phyloP scores from a whole-genome alignment of 2,888 invertebrate species.

The Pasiphila rectangulata region DNA sequence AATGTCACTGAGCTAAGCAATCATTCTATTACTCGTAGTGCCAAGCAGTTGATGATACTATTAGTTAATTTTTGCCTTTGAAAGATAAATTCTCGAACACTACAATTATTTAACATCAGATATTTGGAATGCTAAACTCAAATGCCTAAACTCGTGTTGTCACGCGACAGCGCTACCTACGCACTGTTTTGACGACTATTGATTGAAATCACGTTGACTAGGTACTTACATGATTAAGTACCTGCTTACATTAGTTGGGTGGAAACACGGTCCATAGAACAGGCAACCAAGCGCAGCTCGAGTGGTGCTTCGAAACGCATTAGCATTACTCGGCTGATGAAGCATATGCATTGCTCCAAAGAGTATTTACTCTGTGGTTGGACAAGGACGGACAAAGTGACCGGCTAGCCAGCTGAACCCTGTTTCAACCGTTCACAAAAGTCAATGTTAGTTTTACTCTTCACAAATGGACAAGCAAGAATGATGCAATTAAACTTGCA shows the following conservation, averaged over 20 bases:
- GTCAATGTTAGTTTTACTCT: constrained; percentile 59
- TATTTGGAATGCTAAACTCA: constrained; percentile 7
- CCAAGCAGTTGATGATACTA: too few relatives aligned
- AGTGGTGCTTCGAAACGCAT: constrained; percentile 62
- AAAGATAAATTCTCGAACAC: too few relatives aligned
- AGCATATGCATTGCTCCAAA: constrained; percentile 43
- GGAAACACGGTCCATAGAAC: constrained; percentile 50
- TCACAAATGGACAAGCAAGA: constrained; percentile 49
- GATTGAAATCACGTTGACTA: constrained; percentile 20
- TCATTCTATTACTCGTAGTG: too few relatives aligned
- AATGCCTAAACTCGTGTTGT: constrained; percentile 5
- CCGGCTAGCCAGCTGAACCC: constrained; percentile 32
- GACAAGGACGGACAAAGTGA: constrained; percentile 40
- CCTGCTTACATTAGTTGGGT: constrained; percentile 36
- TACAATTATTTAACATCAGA: too few relatives aligned
- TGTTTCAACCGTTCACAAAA: constrained; percentile 35
- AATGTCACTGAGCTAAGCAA: neutral
- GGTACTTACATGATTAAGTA: constrained; percentile 18
- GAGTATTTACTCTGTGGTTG: constrained; percentile 40
- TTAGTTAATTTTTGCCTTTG: too few relatives aligned
- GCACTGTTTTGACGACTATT: constrained; percentile 12
- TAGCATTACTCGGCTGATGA: constrained; percentile 55
- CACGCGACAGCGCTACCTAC: constrained; percentile 14
- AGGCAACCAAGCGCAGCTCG: constrained; percentile 48
- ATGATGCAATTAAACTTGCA: constrained; percentile 42